Evolutionary conservation across 2,113 vertebrate genomes (phyloP), one percentile per base, ranked within the genome.

Genomic region (Scomber colias): DNA sequence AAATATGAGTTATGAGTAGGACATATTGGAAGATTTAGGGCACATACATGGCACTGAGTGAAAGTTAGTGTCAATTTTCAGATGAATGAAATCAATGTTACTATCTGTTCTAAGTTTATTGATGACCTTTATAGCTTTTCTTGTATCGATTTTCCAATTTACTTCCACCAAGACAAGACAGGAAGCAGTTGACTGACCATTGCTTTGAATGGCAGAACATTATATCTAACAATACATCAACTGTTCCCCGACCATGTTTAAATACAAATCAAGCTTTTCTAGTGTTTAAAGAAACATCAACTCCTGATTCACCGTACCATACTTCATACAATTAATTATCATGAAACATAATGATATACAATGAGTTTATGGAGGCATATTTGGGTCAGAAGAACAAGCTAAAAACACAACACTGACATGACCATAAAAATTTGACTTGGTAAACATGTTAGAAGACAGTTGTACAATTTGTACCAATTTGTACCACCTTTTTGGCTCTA

Each of bases 61-160:
- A 61, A 27, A 27, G 24, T 27, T 74, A 62, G 19, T 51, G 63
- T 73, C 57, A 64, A 45, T 21, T 72, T 70, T 61, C 13, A 63
- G 13, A 50, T 55, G 68, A 78, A 40, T 49, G n/a, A 65, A 45
- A 24, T 19, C 11, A 0, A 46, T 70, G 19, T 63, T 54, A 21
- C 55, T 49, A 30, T 48, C 40, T 73, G 45, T 19, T 56, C 17
- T 11, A 51, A 1, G 21, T 62, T 69, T 69, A 74, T 31, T 56
- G 30, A 12, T 40, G 48, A 55, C 51, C 15, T 75, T 65, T 53
- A 75, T 11, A 40, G 59, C 21, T 46, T 71, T 48, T 69, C 15
- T 45, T 21, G 11, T 31, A 50, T 49, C 57, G 24, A 83, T 69
- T 74, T 83, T 63, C 1, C 17, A 63, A 19, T 40, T 15, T 3